Evolutionary conservation across 2,797 vertebrate species (phyloP), one percentile per base, ranked within the genome.

Genomic region (Sebastes jordani): DNA sequence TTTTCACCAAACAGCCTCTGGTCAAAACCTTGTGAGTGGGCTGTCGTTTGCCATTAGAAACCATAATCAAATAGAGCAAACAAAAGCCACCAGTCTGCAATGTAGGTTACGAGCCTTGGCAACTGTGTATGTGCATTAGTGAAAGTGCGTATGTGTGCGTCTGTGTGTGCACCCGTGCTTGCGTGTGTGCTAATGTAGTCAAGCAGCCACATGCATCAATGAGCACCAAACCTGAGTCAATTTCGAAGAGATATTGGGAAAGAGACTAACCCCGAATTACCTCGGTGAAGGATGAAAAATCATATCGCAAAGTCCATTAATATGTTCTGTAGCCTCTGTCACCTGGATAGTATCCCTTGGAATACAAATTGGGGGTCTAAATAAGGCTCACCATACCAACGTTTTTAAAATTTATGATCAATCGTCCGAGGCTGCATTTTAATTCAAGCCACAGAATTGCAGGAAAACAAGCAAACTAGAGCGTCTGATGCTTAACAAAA

Each of bases 1-100:
- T 88, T 88, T 91, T 81, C 56, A 64, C 78, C 82, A 81, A 86
- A 94, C 84, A 81, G 88, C 91, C 89, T 89, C 86, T 66, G 91
- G 92, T 88, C 88, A 93, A 79, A 87, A 82, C 63, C 90, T 84
- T 74, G 65, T 84, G 71, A 89, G 86, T 86, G 88, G 86, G 74
- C 71, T 85, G 84, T 86, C 87, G 79, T 89, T 82, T 79, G 72
- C 80, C 88, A 88, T 92, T 88, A 89, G 69, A 83, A 88, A 92
- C 79, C 78, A 85, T 86, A 85, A 93, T 90, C 86, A 79, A 90
- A 93, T 62, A 85, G 56, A 81, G 30, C 86, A 78, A 86, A 91
- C 87, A 92, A 93, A 91, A 87, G 87, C 88, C 75, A 81, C 70
- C 7, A 5, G 85, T 77, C 88, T 64, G 82, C 80, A 82, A 88